These are phyloP conservation scores for Drosophila kikkawai DNA, from an alignment of 1,140 invertebrate species.

Conservation along the genomic window DNA sequence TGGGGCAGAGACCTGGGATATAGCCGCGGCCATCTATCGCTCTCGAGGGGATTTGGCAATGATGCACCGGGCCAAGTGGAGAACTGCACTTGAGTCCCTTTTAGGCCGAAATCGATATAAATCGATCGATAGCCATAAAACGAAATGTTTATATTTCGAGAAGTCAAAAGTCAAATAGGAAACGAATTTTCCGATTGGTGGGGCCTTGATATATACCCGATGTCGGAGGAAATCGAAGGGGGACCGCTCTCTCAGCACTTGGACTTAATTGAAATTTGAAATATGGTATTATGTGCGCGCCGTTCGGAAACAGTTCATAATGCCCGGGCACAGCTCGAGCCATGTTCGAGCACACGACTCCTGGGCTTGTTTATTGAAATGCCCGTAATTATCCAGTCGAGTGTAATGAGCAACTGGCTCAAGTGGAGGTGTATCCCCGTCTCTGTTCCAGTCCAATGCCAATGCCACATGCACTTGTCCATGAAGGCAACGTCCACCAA, in stretches of 20 bases:
- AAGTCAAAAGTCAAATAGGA: slow-evolving; percentile 81
- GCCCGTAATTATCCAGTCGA: slow-evolving; percentile 70
- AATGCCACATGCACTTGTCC: slow-evolving; percentile 58
- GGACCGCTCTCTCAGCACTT: slow-evolving; percentile 77
- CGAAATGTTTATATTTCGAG: slow-evolving; percentile 76
- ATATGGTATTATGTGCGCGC: slow-evolving; percentile 83
- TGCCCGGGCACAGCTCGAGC: slow-evolving; percentile 47
- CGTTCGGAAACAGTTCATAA: slow-evolving; percentile 81
- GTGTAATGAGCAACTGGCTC: slow-evolving; percentile 80
- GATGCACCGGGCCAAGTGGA: slow-evolving; percentile 54
- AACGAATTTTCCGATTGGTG: slow-evolving; percentile 65
- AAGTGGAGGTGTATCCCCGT: slow-evolving; percentile 52
- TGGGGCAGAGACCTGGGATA: not conserved
- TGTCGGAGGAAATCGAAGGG: slow-evolving; percentile 1
- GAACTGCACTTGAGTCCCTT: slow-evolving; percentile 74
- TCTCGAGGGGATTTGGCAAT: slow-evolving; percentile 50
- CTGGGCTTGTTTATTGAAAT: slow-evolving; percentile 77
- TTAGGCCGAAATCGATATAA: slow-evolving; percentile 45
- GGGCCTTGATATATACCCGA: not conserved
- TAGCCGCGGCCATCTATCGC: not conserved
- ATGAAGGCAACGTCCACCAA: slow-evolving; percentile 47
- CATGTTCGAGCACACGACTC: slow-evolving; percentile 58
- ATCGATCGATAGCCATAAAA: slow-evolving; percentile 77
- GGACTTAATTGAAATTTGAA: slow-evolving; percentile 84
- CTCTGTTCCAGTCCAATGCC: slow-evolving; percentile 26